Evolutionary conservation across 2,113 vertebrate species (phyloP), one percentile per base, ranked within the genome.

Genomic region (Perca fluviatilis): DNA sequence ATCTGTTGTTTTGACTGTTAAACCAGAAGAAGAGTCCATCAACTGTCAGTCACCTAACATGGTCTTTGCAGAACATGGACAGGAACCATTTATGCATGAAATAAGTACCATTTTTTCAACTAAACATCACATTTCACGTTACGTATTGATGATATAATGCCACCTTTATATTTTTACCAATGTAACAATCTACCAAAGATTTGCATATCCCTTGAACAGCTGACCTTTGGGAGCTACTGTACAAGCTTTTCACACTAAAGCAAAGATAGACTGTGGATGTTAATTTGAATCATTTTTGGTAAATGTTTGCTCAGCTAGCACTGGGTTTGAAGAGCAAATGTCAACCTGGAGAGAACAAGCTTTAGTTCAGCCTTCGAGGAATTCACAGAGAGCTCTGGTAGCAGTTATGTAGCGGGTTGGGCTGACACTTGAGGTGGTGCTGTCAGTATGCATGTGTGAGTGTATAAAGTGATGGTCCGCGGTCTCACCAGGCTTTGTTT

Each of bases 401-500:
- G 63, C 71, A 74, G 62, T 33, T 15, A 46, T 61, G 65, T 25
- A 15, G 21, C 23, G 21, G 49, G 25, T 7, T 36, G 58, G 10
- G n/a, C 66, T 77, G 66, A 50, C 16, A 30, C 56, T 46, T 47
- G 47, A 69, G 61, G 78, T 74, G 66, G 54, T 56, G 27, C 43
- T 74, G 47, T 62, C 13, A 33, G 23, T 62, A 30, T 40, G 46
- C 12, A 23, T 72, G 69, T 71, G 43, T 57, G 47, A 53, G 49
- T 69, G 76, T 64, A 43, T 76, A 27, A 51, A 58, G 50, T 77
- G 74, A 70, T 21, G 40, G 54, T 46, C 47, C 9, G 5, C 14
- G 73, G 74, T 61, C 53, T 77, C 30, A 50, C 30, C 49, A 49
- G 67, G 66, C 23, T 75, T 67, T 62, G 73, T 58, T 53, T 61